Evolutionary conservation across 2,888 invertebrate genomes (phyloP).

Genomic region (Aporophyla nigra): DNA sequence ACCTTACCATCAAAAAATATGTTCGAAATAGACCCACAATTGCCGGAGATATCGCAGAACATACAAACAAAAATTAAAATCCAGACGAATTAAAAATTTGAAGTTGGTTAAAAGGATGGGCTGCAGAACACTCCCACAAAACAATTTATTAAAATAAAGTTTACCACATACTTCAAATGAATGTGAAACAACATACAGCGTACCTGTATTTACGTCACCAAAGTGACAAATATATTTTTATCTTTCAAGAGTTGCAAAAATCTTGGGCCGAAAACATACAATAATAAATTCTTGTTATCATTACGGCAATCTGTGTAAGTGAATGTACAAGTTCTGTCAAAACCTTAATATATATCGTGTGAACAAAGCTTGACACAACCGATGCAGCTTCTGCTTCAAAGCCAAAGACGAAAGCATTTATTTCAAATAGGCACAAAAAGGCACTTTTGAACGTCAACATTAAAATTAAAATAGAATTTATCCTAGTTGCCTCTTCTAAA

Average conservation of each 20-base stretch:
- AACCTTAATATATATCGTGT: not conserved
- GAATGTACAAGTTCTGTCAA: slow-evolving; percentile 13
- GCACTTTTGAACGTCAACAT: too few relatives aligned
- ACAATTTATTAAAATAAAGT: slow-evolving; percentile 2
- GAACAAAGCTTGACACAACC: not conserved
- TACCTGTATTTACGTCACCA: not conserved
- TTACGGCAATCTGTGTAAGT: slow-evolving; percentile 3
- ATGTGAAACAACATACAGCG: not conserved
- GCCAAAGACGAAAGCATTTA: too few relatives aligned
- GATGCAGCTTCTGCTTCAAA: not conserved
- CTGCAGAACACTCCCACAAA: slow-evolving; percentile 3
- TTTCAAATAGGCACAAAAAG: too few relatives aligned
- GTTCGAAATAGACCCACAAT: too few relatives aligned
- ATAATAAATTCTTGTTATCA: slow-evolving; percentile 1
- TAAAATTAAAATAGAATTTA: too few relatives aligned
- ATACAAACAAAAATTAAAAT: too few relatives aligned
- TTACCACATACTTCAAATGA: not conserved
- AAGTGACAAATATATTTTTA: slow-evolving; percentile 4
- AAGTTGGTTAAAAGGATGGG: not conserved
- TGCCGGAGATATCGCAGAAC: too few relatives aligned
- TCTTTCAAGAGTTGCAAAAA: slow-evolving; percentile 18
- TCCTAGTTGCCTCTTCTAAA: too few relatives aligned
- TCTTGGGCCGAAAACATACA: slow-evolving; percentile 3
- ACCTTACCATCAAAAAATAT: too few relatives aligned
- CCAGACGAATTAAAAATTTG: too few relatives aligned